A percentile compares a stretch with the other conserved stretches of the same genome.
These are phyloP conservation scores for Lophotis ruficrista DNA, from an alignment of 2,113 vertebrate genomes.

Conservation along the genomic window DNA sequence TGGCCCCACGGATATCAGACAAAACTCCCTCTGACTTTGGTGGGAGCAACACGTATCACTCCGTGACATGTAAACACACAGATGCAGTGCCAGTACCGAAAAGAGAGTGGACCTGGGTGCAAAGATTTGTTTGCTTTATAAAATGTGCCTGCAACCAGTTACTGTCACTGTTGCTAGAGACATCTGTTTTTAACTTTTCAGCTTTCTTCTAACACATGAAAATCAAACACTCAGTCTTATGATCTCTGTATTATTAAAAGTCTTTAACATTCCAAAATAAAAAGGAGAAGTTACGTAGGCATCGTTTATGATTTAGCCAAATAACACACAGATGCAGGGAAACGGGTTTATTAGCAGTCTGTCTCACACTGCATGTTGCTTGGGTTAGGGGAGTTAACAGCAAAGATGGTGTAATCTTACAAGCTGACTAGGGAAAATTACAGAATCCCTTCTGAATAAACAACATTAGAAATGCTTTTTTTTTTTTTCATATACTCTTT, in stretches of 20 bases:
- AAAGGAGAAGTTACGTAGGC: background rate
- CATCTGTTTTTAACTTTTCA: background rate
- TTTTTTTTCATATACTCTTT: background rate
- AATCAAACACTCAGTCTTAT: background rate
- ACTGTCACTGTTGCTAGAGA: background rate
- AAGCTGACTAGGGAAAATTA: conserved; percentile 52
- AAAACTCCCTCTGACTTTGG: background rate
- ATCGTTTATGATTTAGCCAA: conserved; percentile 4
- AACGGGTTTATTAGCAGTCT: conserved; percentile 51
- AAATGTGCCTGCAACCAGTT: background rate
- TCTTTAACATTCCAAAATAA: background rate
- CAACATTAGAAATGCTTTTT: conserved; percentile 10
- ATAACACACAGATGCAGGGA: background rate
- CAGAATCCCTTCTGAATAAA: conserved; percentile 36
- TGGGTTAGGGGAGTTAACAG: conserved; percentile 59
- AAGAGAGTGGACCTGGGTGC: background rate
- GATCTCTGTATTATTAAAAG: background rate
- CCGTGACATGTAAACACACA: background rate
- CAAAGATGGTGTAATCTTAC: conserved; percentile 49
- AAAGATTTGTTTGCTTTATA: background rate
- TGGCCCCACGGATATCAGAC: background rate
- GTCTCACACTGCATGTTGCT: conserved; percentile 41
- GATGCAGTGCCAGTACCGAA: background rate
- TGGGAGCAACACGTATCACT: background rate
- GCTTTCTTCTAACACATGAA: background rate